Conservation (phyloP, 37 sponge, comb jelly and placozoan genomes). For the Axinella damicornis region DNA sequence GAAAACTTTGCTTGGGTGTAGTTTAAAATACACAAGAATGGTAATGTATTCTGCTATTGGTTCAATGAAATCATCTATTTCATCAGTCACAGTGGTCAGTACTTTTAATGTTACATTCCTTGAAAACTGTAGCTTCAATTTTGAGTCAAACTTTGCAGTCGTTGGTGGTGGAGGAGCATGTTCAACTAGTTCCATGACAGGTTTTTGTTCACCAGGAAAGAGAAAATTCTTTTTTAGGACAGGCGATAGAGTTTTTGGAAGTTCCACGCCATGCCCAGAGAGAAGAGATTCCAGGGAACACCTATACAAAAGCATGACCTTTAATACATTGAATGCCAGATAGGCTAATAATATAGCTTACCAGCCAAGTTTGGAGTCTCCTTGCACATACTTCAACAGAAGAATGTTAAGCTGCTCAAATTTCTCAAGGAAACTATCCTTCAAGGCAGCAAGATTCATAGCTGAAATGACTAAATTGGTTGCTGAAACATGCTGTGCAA, state of each 20-base stretch:
- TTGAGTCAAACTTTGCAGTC: background rate
- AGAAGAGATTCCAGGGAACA: too few relatives aligned
- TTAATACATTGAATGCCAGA: too few relatives aligned
- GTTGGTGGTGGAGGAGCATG: too few relatives aligned
- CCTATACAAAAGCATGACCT: too few relatives aligned
- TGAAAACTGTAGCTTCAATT: constrained; percentile 13
- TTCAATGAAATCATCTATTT: constrained; percentile 22
- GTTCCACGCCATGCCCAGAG: background rate
- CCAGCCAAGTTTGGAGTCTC: constrained; percentile 37
- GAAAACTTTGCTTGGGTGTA: constrained; percentile 57
- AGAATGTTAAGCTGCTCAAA: constrained; percentile 52
- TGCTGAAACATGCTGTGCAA: constrained; percentile 31
- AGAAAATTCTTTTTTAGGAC: background rate
- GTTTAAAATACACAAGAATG: constrained; percentile 59
- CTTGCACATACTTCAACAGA: constrained; percentile 51
- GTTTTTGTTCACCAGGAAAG: too few relatives aligned
- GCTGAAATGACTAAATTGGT: background rate
- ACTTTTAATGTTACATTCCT: constrained; percentile 1
- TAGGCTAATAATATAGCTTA: too few relatives aligned
- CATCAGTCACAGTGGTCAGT: constrained; percentile 4
- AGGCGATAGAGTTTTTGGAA: background rate
- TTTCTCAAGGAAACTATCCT: background rate
- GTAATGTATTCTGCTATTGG: constrained; percentile 26
- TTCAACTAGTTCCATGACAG: too few relatives aligned
- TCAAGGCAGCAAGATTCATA: background rate